These are phyloP conservation scores for Paratilapia polleni DNA, from an alignment of 2,113 vertebrate genomes.

Conservation along the genomic window DNA sequence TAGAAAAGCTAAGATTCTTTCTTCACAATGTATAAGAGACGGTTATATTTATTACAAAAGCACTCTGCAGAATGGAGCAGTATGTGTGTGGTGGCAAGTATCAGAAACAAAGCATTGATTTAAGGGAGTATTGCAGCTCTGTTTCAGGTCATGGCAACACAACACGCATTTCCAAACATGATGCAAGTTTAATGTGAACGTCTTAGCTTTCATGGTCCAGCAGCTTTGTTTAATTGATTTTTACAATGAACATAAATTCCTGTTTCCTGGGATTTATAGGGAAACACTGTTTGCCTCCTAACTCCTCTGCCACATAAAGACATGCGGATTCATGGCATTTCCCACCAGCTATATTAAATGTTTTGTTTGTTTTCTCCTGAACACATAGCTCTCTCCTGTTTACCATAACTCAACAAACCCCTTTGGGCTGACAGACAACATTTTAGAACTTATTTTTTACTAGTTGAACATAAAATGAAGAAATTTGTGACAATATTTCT, in stretches of 20 bases:
- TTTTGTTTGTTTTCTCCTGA: slow-evolving; percentile 48
- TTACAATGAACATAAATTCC: slow-evolving; percentile 35
- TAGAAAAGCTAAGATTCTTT: neutral
- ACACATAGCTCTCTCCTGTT: slow-evolving; percentile 44
- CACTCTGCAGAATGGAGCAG: slow-evolving; percentile 10
- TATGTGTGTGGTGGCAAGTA: neutral
- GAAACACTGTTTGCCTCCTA: slow-evolving; percentile 3
- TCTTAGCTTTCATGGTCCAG: slow-evolving; percentile 30
- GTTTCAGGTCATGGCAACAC: slow-evolving; percentile 8
- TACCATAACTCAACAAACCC: slow-evolving; percentile 45
- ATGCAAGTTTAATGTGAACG: slow-evolving; percentile 11
- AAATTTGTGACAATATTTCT: neutral
- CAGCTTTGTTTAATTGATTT: slow-evolving; percentile 61
- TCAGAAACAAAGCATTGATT: slow-evolving; percentile 46
- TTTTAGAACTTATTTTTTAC: slow-evolving; percentile 19
- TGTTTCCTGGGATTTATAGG: slow-evolving; percentile 12
- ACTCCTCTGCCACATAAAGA: slow-evolving; percentile 17
- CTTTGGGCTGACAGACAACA: slow-evolving; percentile 36
- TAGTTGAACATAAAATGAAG: slow-evolving; percentile 25
- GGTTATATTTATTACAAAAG: slow-evolving; percentile 38
- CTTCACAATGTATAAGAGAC: neutral
- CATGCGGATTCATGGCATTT: slow-evolving; percentile 25
- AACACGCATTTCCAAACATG: slow-evolving; percentile 21
- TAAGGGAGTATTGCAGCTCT: neutral
- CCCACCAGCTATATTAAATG: slow-evolving; percentile 35